Base-by-base conservation (phyloP, 1,140 invertebrate genomes). In the Hyposmocoma kahamanoa region DNA sequence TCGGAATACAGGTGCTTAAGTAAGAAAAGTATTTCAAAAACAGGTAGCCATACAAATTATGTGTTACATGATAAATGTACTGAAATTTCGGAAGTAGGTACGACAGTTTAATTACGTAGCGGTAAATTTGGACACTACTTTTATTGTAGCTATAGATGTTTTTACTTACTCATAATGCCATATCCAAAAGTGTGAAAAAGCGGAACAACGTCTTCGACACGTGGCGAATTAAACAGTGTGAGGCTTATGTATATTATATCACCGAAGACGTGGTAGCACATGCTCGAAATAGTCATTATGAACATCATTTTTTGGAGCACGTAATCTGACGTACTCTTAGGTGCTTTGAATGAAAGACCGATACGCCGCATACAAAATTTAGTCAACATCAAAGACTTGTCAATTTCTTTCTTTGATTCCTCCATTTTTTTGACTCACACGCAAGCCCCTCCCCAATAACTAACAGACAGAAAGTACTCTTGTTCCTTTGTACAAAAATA, bases 111-210 rank as follows among this genome's bases (percentile, higher is more conserved):
- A n/a, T n/a, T n/a, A n/a, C n/a, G n/a, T n/a, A n/a, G n/a, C n/a
- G n/a, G n/a, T n/a, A n/a, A n/a, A n/a, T n/a, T n/a, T n/a, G n/a
- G n/a, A n/a, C n/a, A n/a, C n/a, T n/a, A n/a, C n/a, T n/a, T n/a
- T n/a, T n/a, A n/a, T n/a, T n/a, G n/a, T n/a, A n/a, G n/a, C n/a
- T n/a, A n/a, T n/a, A n/a, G n/a, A n/a, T n/a, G n/a, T n/a, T n/a
- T n/a, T n/a, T 38, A 70, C 76, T 73, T 65, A 82, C 78, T 79
- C 48, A 82, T 63, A 56, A 58, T 60, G 19, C 81, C 77, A 45
- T 82, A 84, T 28, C 78, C 81, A 59, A 84, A 75, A 39, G 67
- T 73, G 59, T 84, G 78, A 18, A 84, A 75, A 56, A 81, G 66
- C 42, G 81, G 81, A 28, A 83, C 77, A 22, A 84, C 73, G 47